Conservation (phyloP, 2,888 invertebrate genomes). For the Eilema sororculum region DNA sequence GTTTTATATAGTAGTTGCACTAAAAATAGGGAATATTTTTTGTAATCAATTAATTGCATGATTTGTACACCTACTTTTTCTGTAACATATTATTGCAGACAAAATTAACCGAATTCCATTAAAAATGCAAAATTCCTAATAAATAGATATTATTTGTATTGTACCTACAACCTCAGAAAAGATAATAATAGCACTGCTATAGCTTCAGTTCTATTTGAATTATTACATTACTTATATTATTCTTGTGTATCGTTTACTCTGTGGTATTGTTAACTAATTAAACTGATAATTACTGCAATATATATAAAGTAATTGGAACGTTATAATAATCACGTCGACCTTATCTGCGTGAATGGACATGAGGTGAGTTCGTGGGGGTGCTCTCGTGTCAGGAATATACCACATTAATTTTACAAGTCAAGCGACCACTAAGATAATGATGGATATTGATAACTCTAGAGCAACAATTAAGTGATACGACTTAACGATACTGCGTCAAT, state of each 20-base stretch:
- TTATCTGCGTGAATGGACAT: constrained; percentile 79
- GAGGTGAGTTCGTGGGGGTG: constrained; percentile 83
- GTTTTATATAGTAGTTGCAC: too few relatives aligned
- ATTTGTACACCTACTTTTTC: too few relatives aligned
- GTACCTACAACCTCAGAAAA: too few relatives aligned
- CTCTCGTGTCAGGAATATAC: constrained; percentile 54
- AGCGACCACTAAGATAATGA: constrained; percentile 50
- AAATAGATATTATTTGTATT: too few relatives aligned
- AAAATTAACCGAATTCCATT: too few relatives aligned
- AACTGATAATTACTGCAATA: constrained; percentile 4
- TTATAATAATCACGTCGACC: constrained; percentile 62
- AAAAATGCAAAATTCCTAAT: too few relatives aligned
- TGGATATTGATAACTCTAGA: constrained; percentile 36
- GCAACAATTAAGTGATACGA: constrained; percentile 31
- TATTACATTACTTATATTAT: not conserved
- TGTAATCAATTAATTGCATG: too few relatives aligned
- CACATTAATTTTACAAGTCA: constrained; percentile 55
- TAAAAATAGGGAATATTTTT: too few relatives aligned
- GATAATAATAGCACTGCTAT: too few relatives aligned
- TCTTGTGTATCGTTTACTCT: too few relatives aligned
- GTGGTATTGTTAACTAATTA: not conserved
- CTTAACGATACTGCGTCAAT: constrained; percentile 28
- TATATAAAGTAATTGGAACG: constrained; percentile 24
- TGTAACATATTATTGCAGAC: too few relatives aligned
- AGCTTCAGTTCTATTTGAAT: not conserved